A percentile compares a stretch with the other conserved stretches of the same genome.
Evolutionary conservation across 2,888 invertebrate species (phyloP).

Genomic region (Lutraria lutraria): DNA sequence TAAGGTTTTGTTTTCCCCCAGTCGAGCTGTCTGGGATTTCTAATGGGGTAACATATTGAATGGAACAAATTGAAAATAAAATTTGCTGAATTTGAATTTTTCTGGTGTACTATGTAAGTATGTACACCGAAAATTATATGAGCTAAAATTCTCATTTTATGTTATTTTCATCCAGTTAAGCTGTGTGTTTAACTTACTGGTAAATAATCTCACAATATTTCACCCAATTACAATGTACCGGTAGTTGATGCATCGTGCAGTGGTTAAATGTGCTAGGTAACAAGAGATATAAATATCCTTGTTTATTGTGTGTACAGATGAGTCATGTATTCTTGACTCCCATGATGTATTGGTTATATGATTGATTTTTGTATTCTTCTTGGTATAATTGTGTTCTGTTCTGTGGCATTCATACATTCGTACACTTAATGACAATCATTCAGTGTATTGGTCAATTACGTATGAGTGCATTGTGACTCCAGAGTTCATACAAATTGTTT

Average conservation of each 20-base stretch:
- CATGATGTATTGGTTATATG: slow-evolving; percentile 16
- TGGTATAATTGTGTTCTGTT: background rate
- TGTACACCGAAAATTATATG: too few species aligned
- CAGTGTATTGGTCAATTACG: background rate
- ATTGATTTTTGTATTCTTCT: slow-evolving; percentile 12
- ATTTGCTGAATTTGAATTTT: too few species aligned
- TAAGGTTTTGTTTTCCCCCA: background rate
- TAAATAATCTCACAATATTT: background rate
- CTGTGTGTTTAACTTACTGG: background rate
- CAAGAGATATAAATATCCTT: background rate
- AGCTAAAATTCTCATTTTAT: too few species aligned
- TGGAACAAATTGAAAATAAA: too few species aligned
- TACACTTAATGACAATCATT: background rate
- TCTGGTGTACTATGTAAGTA: too few species aligned
- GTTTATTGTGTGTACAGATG: background rate
- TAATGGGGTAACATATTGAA: background rate
- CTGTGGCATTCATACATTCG: background rate
- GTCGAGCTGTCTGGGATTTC: background rate
- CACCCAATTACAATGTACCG: too few species aligned
- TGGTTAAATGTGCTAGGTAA: background rate
- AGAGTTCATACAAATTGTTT: too few species aligned
- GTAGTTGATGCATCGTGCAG: background rate
- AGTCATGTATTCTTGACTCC: slow-evolving; percentile 1
- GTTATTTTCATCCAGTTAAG: too few species aligned
- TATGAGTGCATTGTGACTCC: background rate